These are phyloP conservation scores for Caenorhabditis brenneri DNA, from an alignment of 1,140 invertebrate genomes.

Conservation along the genomic window DNA sequence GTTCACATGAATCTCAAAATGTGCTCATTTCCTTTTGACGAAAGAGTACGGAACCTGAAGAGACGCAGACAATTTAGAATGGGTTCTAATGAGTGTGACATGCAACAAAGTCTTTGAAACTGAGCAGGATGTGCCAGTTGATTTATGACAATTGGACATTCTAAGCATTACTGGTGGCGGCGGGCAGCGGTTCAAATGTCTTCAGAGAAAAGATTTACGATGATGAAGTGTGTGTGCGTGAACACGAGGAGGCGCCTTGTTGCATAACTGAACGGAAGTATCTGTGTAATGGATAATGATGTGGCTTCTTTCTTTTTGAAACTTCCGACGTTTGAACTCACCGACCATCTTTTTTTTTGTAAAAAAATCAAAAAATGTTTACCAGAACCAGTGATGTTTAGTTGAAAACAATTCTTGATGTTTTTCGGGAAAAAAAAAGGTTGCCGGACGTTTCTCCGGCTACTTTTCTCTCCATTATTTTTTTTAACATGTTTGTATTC, in stretches of 20 bases:
- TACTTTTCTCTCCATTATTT: no score
- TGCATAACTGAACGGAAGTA: constrained; percentile 14
- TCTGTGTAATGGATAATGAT: not conserved
- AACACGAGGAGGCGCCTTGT: not conserved
- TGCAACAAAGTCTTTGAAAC: constrained; percentile 39
- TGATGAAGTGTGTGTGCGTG: constrained; percentile 6
- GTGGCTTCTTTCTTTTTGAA: not conserved
- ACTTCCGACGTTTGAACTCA: not conserved
- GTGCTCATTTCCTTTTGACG: constrained; percentile 18
- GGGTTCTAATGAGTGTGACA: constrained; percentile 29
- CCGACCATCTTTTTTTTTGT: not conserved
- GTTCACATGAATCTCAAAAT: constrained; percentile 37
- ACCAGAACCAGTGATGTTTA: no score
- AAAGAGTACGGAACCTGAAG: not conserved
- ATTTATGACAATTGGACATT: constrained; percentile 39
- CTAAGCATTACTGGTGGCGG: not conserved
- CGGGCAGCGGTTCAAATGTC: not conserved
- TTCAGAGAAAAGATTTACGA: not conserved
- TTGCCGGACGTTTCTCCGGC: no score
- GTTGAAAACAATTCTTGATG: no score
- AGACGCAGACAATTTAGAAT: not conserved
- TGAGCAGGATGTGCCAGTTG: not conserved
- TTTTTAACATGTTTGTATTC: no score
- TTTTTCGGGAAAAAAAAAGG: no score
- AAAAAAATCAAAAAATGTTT: not conserved